Evolutionary conservation across 2,797 vertebrate species (phyloP).

Genomic region (Xenentodon cancila): DNA sequence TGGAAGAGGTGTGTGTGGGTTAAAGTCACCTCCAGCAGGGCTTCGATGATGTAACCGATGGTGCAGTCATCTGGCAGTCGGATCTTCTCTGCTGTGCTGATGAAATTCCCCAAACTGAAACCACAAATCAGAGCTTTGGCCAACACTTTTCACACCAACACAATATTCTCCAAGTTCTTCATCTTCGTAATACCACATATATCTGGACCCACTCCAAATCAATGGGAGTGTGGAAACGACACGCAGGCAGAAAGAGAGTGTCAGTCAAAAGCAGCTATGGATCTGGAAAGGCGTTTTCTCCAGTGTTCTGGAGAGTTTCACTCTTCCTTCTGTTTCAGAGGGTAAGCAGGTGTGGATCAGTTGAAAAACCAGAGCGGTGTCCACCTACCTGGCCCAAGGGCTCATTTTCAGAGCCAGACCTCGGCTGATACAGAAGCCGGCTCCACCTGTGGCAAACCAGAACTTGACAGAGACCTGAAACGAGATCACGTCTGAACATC

Average conservation of each 20-base stretch:
- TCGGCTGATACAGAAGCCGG: conserved; percentile 96
- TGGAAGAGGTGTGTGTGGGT: conserved; percentile 91
- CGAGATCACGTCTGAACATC: not conserved
- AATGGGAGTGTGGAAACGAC: too few relatives aligned
- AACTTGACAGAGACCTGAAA: conserved; percentile 90
- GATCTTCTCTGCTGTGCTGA: conserved; percentile 95
- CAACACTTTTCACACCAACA: too few relatives aligned
- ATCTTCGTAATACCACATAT: not conserved
- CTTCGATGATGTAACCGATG: conserved; percentile 96
- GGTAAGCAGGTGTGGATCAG: too few relatives aligned
- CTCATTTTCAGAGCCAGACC: conserved; percentile 98
- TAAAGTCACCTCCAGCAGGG: conserved; percentile 89
- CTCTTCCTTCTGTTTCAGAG: too few relatives aligned
- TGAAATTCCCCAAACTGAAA: conserved; percentile 93
- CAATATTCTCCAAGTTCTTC: too few relatives aligned
- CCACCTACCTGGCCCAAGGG: conserved; percentile 95
- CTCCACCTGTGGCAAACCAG: conserved; percentile 98
- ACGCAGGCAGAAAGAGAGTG: too few relatives aligned
- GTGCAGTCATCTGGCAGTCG: conserved; percentile 97
- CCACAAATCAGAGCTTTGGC: conserved; percentile 4
- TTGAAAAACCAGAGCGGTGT: too few relatives aligned
- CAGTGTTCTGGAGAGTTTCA: too few relatives aligned
- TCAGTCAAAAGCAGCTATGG: too few relatives aligned
- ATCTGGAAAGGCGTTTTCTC: too few relatives aligned
- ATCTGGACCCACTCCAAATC: not conserved